A percentile compares a stretch with the other conserved stretches of the same genome.
These are phyloP conservation scores for Asteroscopus sphinx DNA, from an alignment of 2,888 invertebrate genomes.

Conservation along the genomic window DNA sequence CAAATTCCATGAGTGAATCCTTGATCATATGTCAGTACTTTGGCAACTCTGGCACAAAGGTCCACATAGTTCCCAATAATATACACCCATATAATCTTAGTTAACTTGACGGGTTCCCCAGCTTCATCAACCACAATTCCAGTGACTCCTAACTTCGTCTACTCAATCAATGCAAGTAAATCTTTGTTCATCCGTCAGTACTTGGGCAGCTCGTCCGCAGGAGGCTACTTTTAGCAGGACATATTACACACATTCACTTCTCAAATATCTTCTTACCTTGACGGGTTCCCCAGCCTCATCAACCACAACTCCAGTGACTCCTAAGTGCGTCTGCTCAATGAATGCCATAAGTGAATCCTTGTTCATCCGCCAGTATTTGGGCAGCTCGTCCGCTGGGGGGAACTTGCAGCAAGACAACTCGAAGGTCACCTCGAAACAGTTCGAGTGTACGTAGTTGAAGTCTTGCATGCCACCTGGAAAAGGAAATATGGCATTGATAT, in stretches of 20 bases:
- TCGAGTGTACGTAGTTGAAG: conserved; percentile 98
- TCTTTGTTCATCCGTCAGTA: too few relatives aligned
- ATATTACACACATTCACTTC: too few relatives aligned
- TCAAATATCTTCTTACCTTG: too few relatives aligned
- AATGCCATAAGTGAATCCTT: conserved; percentile 95
- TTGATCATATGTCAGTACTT: too few relatives aligned
- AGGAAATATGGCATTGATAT: neutral
- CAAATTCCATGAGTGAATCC: too few relatives aligned
- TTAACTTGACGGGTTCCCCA: conserved; percentile 90
- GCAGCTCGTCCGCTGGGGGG: conserved; percentile 93
- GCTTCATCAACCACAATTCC: conserved; percentile 92
- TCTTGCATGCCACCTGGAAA: conserved; percentile 98
- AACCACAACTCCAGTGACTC: conserved; percentile 90
- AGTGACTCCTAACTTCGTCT: conserved; percentile 91
- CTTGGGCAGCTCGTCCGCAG: too few relatives aligned
- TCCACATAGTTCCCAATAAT: too few relatives aligned
- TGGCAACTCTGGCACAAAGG: too few relatives aligned
- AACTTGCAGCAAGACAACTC: conserved; percentile 99
- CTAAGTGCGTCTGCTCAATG: conserved; percentile 95
- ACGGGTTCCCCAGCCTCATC: conserved; percentile 91
- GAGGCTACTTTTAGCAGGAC: conserved; percentile 98
- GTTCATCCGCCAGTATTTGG: conserved; percentile 95
- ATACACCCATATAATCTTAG: too few relatives aligned
- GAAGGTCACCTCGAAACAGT: conserved; percentile 98
- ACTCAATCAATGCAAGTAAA: conserved; percentile 95